Evolutionary conservation across 2,797 vertebrate genomes (phyloP), one percentile per base, ranked within the genome.

Genomic region (Chromobotia macracanthus): DNA sequence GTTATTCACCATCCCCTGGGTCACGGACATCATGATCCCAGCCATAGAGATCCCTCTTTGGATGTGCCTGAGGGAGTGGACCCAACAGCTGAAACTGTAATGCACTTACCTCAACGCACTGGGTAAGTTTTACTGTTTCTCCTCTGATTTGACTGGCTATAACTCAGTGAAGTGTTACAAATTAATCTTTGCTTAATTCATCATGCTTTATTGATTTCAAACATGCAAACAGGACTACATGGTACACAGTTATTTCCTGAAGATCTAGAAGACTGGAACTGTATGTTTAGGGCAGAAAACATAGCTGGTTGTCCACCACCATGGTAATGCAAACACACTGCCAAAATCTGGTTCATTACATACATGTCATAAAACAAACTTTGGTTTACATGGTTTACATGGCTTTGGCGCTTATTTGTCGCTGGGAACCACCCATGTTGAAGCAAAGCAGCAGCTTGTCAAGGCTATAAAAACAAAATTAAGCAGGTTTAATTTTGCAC

Each of bases 101-200:
- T 8, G 10, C 77, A 15, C 7, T 23, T 72, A 53, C 78, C 78
- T 0, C 51, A 63, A 13, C 85, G 86, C 16, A 87, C 13, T 0
- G 91, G 92, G 93, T 93, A 85, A 93, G 92, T 90, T 19, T 41
- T 28, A 13, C 9, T 53, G 11, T 28, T 48, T 38, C 19, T n/a
- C 28, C n/a, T 9, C 15, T 56, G 18, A 51, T 55, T 13, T 61
- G 58, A 51, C 18, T 51, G 18, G 2, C 9, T 9, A 56, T 56
- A 10, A 21, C 19, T 19, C 7, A 19, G 10, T 60, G 10, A 56
- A 12, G 19, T 25, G 10, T 25, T 25, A 23, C 23, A 76, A 28
- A 5, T 71, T 46, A 44, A 6, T 77, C 53, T 48, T 68, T 7
- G 48, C 23, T 70, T 79, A 41, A 61, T 64, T 81, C n/a, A 66